Evolutionary conservation across 2,113 vertebrate genomes (phyloP).

Genomic region (Galemys pyrenaicus): DNA sequence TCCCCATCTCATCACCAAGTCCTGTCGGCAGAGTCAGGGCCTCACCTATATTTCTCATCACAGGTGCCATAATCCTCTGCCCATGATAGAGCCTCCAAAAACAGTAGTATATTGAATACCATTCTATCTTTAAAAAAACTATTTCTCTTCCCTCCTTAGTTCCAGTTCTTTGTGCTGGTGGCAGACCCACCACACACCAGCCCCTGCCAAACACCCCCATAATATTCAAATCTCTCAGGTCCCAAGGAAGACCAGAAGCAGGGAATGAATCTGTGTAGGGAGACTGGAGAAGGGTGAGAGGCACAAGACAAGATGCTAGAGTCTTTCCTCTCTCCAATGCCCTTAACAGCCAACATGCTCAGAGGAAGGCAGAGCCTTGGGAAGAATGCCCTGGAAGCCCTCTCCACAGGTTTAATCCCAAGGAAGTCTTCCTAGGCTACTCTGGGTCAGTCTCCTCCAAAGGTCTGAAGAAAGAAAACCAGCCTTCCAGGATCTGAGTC

Average conservation of each 20-base stretch:
- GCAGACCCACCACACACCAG: neutral
- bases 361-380: neutral
- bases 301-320: neutral
- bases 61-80: neutral
- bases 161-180: neutral
- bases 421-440: neutral
- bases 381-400: neutral
- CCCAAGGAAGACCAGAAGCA: neutral
- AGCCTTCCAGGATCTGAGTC: neutral
- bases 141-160: neutral
- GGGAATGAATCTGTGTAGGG: neutral
- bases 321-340: too few species aligned
- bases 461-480: neutral
- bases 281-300: neutral
- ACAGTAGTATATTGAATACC: neutral
- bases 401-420: neutral
- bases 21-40: neutral
- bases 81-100: neutral
- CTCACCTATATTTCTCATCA: neutral
- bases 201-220: neutral
- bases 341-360: rapidly evolving
- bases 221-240: neutral
- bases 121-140: neutral
- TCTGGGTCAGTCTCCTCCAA: neutral
- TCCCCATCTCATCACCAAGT: neutral